Percentiles rank a stretch among this genome's conserved stretches.
These are phyloP conservation scores for Seriola aureovittata DNA, from an alignment of 2,113 vertebrate species.

Conservation along the genomic window DNA sequence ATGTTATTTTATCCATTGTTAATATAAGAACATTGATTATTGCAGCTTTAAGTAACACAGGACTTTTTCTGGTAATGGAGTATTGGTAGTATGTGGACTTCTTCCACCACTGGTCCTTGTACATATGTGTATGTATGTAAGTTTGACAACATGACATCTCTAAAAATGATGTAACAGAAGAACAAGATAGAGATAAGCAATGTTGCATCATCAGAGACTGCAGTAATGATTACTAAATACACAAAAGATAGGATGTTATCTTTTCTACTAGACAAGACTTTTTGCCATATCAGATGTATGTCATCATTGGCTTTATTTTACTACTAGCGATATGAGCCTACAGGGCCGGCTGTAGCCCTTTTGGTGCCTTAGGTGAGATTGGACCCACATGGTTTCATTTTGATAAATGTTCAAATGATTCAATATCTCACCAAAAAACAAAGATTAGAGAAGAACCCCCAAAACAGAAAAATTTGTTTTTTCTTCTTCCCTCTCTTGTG, in stretches of 20 bases:
- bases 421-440: too few species aligned
- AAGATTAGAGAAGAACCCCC: too few species aligned
- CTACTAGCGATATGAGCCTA: not conserved
- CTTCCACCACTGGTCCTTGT: not conserved
- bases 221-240: not conserved
- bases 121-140: not conserved
- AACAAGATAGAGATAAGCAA: not conserved
- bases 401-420: too few species aligned
- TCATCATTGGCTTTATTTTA: slow-evolving; percentile 3
- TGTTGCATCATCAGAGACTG: slow-evolving; percentile 5
- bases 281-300: not conserved
- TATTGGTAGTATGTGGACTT: not conserved
- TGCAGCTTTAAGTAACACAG: too few species aligned
- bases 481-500: too few species aligned
- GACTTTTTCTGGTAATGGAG: not conserved
- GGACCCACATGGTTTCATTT: too few species aligned
- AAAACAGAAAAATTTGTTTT: too few species aligned
- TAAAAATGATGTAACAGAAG: not conserved
- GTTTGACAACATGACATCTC: not conserved
- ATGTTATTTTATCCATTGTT: too few species aligned
- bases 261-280: not conserved
- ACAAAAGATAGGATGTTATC: not conserved
- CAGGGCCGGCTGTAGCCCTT: too few species aligned
- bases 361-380: too few species aligned
- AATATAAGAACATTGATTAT: too few species aligned